A percentile compares a stretch with the other conserved stretches of the same genome.
phyloP scores from a whole-genome alignment of 2,888 invertebrate genomes.

The Lysandra bellargus region DNA sequence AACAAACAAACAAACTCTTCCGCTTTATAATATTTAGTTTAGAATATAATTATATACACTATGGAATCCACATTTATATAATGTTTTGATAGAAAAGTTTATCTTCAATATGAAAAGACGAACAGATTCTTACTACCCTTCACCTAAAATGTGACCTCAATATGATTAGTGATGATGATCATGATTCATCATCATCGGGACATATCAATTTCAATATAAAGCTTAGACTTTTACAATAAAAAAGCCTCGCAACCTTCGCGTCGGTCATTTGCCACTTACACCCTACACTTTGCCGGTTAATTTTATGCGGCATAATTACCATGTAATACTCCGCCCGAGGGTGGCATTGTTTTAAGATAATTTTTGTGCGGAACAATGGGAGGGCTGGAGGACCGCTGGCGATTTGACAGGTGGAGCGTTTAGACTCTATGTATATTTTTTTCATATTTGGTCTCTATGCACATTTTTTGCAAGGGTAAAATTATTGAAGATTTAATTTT shows the following conservation, averaged over 20 bases:
- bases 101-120: no score
- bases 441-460: background rate
- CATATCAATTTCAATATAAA: background rate
- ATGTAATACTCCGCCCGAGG: slow-evolving; percentile 70
- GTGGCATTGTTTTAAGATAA: slow-evolving; percentile 76
- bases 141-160: no score
- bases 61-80: no score
- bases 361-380: slow-evolving; percentile 79
- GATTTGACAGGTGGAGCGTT: slow-evolving; percentile 40
- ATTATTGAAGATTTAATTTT: no score
- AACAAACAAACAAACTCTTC: no score
- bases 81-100: no score
- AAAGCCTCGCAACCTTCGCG: background rate
- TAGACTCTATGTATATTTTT: background rate
- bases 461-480: no score
- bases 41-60: no score
- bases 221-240: background rate
- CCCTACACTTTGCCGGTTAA: slow-evolving; percentile 24
- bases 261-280: slow-evolving; percentile 14
- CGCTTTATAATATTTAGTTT: no score
- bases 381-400: slow-evolving; percentile 56
- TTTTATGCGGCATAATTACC: slow-evolving; percentile 75
- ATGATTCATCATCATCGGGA: background rate
- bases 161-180: no score
- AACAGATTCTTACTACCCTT: no score